phyloP scores from a whole-genome alignment of 2,888 invertebrate genomes.

The Cephonodes hylas region DNA sequence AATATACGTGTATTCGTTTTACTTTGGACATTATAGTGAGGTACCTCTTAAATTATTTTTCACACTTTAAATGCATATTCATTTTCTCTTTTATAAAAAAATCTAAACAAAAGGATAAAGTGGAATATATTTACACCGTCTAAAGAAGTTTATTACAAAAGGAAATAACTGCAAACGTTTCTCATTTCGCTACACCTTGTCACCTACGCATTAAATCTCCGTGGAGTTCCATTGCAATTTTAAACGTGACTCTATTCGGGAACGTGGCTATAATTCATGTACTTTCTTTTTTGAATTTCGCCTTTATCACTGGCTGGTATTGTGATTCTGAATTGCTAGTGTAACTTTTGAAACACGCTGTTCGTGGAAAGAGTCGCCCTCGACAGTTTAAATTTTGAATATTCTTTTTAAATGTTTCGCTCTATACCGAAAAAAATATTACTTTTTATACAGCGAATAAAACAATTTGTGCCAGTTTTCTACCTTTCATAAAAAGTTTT shows the following conservation, averaged over 20 bases:
- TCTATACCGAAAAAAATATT: too few species aligned
- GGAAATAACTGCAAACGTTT: background rate
- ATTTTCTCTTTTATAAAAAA: too few species aligned
- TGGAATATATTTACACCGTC: background rate
- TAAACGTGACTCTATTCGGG: background rate
- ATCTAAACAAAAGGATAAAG: background rate
- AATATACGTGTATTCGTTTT: too few species aligned
- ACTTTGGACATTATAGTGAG: too few species aligned
- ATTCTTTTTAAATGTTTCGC: too few species aligned
- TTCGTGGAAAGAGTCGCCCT: background rate
- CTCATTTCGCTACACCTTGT: background rate
- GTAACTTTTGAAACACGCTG: background rate
- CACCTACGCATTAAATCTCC: background rate
- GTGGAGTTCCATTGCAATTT: background rate
- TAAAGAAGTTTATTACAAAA: background rate
- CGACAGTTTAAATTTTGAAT: too few species aligned
- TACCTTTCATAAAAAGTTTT: too few species aligned
- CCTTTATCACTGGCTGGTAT: background rate
- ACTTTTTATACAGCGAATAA: too few species aligned
- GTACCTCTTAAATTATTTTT: too few species aligned
- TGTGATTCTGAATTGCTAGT: background rate
- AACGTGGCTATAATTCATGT: background rate
- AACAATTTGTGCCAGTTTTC: too few species aligned
- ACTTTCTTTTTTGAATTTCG: constrained; percentile 3
- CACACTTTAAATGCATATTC: too few species aligned